Evolutionary conservation across 2,113 vertebrate species (phyloP), one percentile per base, ranked within the genome.

Genomic region (Octodon degus): DNA sequence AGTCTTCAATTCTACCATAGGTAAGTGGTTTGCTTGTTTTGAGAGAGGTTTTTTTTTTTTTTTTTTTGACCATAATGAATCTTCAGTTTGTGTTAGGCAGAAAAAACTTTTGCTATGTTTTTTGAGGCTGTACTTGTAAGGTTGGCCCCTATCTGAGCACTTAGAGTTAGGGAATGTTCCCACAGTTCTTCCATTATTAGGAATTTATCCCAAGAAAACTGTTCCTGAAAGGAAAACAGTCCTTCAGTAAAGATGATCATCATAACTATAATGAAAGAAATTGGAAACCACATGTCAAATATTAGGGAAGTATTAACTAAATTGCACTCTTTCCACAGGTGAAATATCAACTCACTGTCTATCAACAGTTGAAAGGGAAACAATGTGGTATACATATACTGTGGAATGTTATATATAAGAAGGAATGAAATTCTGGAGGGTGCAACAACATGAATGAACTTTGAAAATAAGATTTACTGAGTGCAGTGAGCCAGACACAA

Each of bases 181-280:
- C 16, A 77, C 34, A 9, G 4, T 79, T 72, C 20, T n/a, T 87
- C 65, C 2, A 53, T 58, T 96, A 77, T 53, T 93, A 96, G 72
- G 74, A 91, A 63, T 91, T 97, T 96, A 87, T 94, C 40, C 47
- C 67, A 65, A 92, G 37, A 63, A 90, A 89, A 70, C 24, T 93
- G 55, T 62, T 88, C 30, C 68, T 87, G 30, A 84, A 95, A 93
- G 72, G 60, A 80, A 70, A 94, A 76, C 22, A 86, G 47, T 58
- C 24, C 43, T 89, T 86, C 22, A 63, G 25, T 63, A 63, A 63
- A 63, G 62, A 63, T 63, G 55, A 25, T 2, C 3, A 32, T 86
- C 24, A 90, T 90, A 72, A 72, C 34, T 68, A 37, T 34, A 70
- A 68, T 13, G 20, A 5, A 94, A 89, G 62, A 76, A 65, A 68